Conservation (phyloP, 2,113 vertebrate genomes). For the Etheostoma cragini region DNA sequence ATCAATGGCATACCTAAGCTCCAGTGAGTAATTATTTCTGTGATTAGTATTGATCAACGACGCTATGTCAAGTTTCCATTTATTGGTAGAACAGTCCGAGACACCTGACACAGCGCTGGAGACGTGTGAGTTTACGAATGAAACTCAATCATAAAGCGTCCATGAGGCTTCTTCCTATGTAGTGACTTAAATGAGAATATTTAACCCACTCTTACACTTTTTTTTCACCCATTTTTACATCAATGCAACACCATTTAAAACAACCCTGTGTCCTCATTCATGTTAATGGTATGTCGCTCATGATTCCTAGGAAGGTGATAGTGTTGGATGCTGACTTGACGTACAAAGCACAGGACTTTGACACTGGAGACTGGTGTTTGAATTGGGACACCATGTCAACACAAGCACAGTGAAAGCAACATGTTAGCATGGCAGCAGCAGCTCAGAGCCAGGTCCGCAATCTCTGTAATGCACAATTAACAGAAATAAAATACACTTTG, state of each 20-base stretch:
- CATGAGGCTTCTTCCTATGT: neutral
- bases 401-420: neutral
- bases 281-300: neutral
- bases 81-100: conserved; percentile 70
- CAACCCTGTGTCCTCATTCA: too few species aligned
- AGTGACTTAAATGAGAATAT: conserved; percentile 29
- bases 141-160: conserved; percentile 40
- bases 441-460: neutral
- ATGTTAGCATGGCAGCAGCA: neutral
- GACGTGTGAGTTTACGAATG: conserved; percentile 9
- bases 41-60: conserved; percentile 84
- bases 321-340: neutral
- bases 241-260: neutral
- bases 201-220: conserved; percentile 4
- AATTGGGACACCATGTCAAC: neutral
- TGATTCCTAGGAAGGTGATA: neutral
- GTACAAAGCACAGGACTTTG: neutral
- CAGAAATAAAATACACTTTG: neutral
- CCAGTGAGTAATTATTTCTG: conserved; percentile 82
- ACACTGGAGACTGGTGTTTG: neutral
- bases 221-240: neutral
- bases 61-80: conserved; percentile 62
- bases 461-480: too few species aligned
- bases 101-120: conserved; percentile 49
- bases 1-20: conserved; percentile 81